A percentile compares a stretch with the other conserved stretches of the same genome.
Conservation (phyloP, 2,888 invertebrate genomes). For the Tigriopus californicus region DNA sequence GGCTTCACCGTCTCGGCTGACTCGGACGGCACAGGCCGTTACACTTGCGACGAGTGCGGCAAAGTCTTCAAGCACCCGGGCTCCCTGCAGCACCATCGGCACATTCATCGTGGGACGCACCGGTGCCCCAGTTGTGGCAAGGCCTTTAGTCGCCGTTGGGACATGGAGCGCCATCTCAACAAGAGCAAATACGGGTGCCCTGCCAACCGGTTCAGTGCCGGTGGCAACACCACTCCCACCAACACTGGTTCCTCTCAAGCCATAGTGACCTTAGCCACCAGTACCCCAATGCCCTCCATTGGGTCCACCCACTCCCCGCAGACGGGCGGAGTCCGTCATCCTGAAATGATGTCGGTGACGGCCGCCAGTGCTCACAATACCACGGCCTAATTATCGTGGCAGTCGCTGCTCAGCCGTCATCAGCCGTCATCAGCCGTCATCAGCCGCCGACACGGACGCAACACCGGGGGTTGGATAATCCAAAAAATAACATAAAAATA, state of each 20-base stretch:
- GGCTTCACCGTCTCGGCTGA: background rate
- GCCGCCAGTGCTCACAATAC: too few relatives aligned
- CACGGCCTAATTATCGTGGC: too few relatives aligned
- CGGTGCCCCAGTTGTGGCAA: slow-evolving; percentile 20
- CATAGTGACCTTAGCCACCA: too few relatives aligned
- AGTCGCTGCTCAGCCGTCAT: too few relatives aligned
- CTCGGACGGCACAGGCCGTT: slow-evolving; percentile 15
- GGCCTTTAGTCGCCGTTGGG: slow-evolving; percentile 21
- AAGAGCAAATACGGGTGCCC: slow-evolving; percentile 20
- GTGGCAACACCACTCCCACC: background rate
- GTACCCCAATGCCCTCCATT: too few relatives aligned
- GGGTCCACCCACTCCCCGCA: too few relatives aligned
- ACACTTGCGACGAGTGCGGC: slow-evolving; percentile 19
- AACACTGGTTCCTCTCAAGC: background rate
- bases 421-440: too few relatives aligned
- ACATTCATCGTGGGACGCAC: slow-evolving; percentile 20
- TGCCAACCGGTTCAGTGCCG: slow-evolving; percentile 15
- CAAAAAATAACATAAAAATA: too few relatives aligned
- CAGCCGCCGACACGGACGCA: too few relatives aligned
- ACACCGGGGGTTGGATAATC: too few relatives aligned
- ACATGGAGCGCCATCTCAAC: slow-evolving; percentile 20
- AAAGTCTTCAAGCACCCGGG: slow-evolving; percentile 19
- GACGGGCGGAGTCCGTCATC: too few relatives aligned
- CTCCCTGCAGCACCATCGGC: slow-evolving; percentile 19
- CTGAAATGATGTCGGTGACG: too few relatives aligned